phyloP scores from a whole-genome alignment of 2,888 invertebrate species.

The Hyles lineata region DNA sequence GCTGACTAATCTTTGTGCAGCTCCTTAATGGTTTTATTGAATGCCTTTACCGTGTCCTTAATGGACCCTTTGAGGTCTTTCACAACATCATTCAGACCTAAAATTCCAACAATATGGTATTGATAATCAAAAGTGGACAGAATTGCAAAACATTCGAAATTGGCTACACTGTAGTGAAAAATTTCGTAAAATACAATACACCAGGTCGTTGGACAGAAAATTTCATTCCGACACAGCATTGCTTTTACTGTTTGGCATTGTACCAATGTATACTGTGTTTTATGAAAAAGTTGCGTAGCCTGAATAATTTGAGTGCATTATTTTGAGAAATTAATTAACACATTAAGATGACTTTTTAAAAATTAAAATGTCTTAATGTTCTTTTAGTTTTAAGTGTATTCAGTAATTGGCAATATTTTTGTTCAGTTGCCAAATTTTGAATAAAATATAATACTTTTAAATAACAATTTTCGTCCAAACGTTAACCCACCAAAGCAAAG shows the following conservation, averaged over 20 bases:
- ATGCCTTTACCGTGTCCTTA: slow-evolving; percentile 67
- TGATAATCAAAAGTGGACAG: slow-evolving; percentile 36
- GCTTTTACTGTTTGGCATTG: slow-evolving; percentile 10
- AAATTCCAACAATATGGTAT: slow-evolving; percentile 43
- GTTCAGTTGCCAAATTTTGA: no score
- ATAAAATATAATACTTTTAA: no score
- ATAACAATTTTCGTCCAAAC: no score
- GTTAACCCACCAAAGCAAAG: no score
- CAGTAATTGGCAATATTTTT: no score
- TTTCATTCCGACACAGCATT: not conserved
- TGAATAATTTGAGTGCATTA: no score
- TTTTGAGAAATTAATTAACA: no score
- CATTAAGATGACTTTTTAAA: no score
- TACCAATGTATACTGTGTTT: not conserved
- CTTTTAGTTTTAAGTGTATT: no score
- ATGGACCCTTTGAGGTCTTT: slow-evolving; percentile 65
- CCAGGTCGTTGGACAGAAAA: not conserved
- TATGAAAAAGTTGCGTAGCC: no score
- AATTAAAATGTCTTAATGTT: no score
- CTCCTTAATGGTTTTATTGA: slow-evolving; percentile 66
- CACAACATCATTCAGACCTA: slow-evolving; percentile 63
- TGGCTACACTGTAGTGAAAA: not conserved
- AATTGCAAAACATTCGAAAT: not conserved
- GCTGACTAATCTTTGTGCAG: slow-evolving; percentile 58
- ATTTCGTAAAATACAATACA: not conserved